Evolutionary conservation across 1,140 invertebrate genomes (phyloP), one percentile per base, ranked within the genome.

Genomic region (Temnothorax nylanderi): DNA sequence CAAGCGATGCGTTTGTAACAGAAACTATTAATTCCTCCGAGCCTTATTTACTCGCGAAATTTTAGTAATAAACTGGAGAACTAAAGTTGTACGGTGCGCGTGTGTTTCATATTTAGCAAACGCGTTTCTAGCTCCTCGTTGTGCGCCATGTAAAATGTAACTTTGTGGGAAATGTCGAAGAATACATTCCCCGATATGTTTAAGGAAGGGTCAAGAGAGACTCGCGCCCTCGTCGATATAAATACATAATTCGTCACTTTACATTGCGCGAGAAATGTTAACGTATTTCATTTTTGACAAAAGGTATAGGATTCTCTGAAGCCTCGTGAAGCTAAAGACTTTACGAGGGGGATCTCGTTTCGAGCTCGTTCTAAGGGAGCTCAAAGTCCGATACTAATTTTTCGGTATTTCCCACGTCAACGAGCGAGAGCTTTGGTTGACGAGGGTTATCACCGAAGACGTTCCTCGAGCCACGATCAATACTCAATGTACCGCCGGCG

Each of bases 401-500:
- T 44, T 77, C 21, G 3, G 10, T n/a, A 54, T 74, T 37, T 34
- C 32, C 10, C 67, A 71, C 41, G 44, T 56, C 32, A 56, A 56
- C 51, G 6, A 26, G 26, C 26, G 18, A 32, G 34, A 75, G 32
- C 18, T 7, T 6, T 11, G 7, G 32, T n/a, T 34, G 72, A 75
- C 49, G 32, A 75, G 32, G 47, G 32, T 75, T 51, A 51, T 75
- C 51, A 18, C 60, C 76, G 44, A 80, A 67, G 44, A 67, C 32
- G 64, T 67, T 69, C 32, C n/a, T 10, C 41, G 58, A 78, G 37
- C 56, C 56, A 67, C 77, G 47, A 80, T 80, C 77, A 80, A 80
- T 80, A 80, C n/a, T 18, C 62, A 44, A 65, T 65, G n/a, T 37
- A 78, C 11, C 26, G 18, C 18, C 47, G 77, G 6, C 37, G 77